Base-by-base conservation (phyloP, 2,888 invertebrate genomes). In the Stramonita haemastoma region DNA sequence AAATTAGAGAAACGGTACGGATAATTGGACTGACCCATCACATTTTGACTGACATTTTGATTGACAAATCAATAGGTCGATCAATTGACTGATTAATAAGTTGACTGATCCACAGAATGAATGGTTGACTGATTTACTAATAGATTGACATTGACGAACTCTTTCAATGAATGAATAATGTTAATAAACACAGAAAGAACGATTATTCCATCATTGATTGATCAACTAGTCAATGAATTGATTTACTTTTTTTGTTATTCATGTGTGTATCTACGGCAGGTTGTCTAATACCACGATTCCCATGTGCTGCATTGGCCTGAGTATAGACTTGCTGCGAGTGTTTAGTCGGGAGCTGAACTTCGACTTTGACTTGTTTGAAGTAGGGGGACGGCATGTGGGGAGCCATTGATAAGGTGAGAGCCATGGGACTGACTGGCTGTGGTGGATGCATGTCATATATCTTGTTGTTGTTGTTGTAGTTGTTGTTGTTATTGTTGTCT, bases 271-370 rank as follows among this genome's bases (percentile, higher is more conserved):
- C 4, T 46, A 26, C n/a, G 0, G 26, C 90, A 92, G 92, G 89
- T 73, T 91, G 15, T 89, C 88, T 34, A 94, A 94, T 85, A 92
- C 91, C 4, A 94, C 94, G 0, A 90, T 93, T 0, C 89, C 91
- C 8, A 91, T 90, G 83, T 99, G 99, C 96, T 99, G 99, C 96
- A 98, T 98, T 91, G 99, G 99, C 15, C 98, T 99, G 96, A 99
- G 99, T 96, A 98, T 99, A 93, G 99, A 99, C 96, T 97, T 99
- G 91, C 97, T 99, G 91, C 98, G 98, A 95, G 98, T 98, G 96
- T 97, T 99, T 94, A 98, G 98, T 87, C 98, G 98, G 94, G 98
- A 99, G 95, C 97, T 99, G 91, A 98, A 98, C 90, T 99, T 99
- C 96, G 99, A 99, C 17, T 99, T 98, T 96, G 99, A 99, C 95